A percentile compares a stretch with the other conserved stretches of the same genome.
phyloP scores from a whole-genome alignment of 2,113 vertebrate genomes.

The Lathamus discolor region DNA sequence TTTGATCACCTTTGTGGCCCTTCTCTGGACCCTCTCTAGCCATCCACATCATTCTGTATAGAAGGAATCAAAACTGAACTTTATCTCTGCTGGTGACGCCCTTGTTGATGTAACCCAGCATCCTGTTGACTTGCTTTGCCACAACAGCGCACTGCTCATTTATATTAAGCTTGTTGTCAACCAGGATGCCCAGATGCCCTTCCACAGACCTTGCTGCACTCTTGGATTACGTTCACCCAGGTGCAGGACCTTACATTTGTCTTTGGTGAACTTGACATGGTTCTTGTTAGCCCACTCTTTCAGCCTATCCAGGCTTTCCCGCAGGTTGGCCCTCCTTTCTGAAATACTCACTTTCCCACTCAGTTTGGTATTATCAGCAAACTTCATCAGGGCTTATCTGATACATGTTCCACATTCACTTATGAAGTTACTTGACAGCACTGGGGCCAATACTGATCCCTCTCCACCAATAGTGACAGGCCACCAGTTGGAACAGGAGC shows the following conservation, averaged over 20 bases:
- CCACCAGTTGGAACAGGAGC: not conserved
- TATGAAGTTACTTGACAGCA: not conserved
- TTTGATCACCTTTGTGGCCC: not conserved
- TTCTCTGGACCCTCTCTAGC: not conserved
- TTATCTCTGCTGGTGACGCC: not conserved
- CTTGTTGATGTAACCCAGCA: not conserved
- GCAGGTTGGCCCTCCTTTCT: not conserved
- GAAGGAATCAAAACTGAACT: not conserved
- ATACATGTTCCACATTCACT: not conserved
- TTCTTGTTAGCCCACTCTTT: not conserved
- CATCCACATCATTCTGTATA: not conserved
- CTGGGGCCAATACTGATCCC: not conserved
- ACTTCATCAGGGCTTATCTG: not conserved
- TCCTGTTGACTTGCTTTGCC: not conserved
- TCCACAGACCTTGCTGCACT: not conserved
- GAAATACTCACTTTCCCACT: not conserved
- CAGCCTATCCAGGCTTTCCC: not conserved
- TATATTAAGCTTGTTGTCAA: not conserved
- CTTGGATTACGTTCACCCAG: not conserved
- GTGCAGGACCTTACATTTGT: not conserved
- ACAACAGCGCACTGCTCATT: not conserved
- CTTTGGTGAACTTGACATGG: not conserved
- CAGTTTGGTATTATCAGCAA: not conserved
- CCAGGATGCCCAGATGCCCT: not conserved
- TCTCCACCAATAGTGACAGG: not conserved